Percentiles rank a stretch among this genome's conserved stretches.
phyloP scores from a whole-genome alignment of 2,113 vertebrate species.

The Neopipo cinnamomea region DNA sequence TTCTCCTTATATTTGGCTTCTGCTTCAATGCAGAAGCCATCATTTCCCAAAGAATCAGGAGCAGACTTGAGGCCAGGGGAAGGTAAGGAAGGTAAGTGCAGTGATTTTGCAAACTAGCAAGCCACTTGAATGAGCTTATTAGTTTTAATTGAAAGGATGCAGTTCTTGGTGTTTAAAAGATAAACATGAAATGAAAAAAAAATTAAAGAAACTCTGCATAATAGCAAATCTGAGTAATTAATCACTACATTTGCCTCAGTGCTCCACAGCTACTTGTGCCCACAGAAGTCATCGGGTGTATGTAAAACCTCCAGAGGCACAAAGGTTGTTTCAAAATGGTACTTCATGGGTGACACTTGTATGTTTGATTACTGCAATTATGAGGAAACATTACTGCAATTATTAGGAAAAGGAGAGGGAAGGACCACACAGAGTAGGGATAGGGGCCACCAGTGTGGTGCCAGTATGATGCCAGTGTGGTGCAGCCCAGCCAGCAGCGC shows the following conservation, averaged over 20 bases:
- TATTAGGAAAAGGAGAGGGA: neutral
- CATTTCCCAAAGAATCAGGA: neutral
- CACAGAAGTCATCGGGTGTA: neutral
- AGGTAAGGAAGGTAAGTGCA: neutral
- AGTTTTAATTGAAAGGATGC: neutral
- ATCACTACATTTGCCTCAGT: neutral
- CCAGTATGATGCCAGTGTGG: fast-evolving
- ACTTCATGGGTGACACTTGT: neutral
- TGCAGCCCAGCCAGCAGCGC: fast-evolving
- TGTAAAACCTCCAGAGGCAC: neutral
- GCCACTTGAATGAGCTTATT: neutral
- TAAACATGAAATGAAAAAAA: neutral
- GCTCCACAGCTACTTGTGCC: neutral
- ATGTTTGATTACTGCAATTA: neutral
- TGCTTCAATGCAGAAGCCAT: neutral
- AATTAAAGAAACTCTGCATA: neutral
- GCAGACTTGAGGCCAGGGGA: neutral
- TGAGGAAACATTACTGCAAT: neutral
- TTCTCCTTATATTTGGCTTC: neutral
- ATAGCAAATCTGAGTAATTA: neutral
- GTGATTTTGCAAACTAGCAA: neutral
- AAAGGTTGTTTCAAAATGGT: conserved; percentile 9
- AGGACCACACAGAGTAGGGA: neutral
- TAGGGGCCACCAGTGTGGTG: neutral
- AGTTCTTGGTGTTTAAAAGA: neutral